Evolutionary conservation across 2,113 vertebrate species (phyloP).

Genomic region (Hippocampus guttulatus): DNA sequence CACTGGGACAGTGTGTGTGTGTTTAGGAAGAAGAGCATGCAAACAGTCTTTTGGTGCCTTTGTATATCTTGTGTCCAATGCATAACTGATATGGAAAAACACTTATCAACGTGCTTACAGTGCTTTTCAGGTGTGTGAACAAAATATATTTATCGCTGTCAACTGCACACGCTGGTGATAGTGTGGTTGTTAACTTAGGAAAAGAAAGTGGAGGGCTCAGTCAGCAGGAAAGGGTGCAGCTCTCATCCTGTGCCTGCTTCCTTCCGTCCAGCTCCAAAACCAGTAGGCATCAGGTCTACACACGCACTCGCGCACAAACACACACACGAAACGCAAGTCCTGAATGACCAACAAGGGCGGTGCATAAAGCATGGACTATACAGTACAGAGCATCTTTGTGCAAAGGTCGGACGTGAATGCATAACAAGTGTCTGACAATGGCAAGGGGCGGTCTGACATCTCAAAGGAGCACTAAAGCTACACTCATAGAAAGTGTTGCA

Average conservation of each 20-base stretch:
- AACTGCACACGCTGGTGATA: neutral
- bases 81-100: neutral
- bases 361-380: too few relatives aligned
- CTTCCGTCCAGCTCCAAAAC: constrained; percentile 67
- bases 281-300: constrained; percentile 14
- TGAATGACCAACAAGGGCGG: too few relatives aligned
- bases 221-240: constrained; percentile 70
- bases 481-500: too few relatives aligned
- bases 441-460: too few relatives aligned
- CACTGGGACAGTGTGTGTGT: neutral
- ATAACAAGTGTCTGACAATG: too few relatives aligned
- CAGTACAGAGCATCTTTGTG: too few relatives aligned
- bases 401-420: too few relatives aligned
- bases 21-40: neutral
- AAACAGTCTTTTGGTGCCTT: neutral
- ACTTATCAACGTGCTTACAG: neutral
- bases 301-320: constrained; percentile 8
- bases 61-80: neutral
- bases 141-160: neutral
- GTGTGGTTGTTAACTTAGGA: constrained; percentile 6
- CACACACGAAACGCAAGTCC: too few relatives aligned
- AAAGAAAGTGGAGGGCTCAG: constrained; percentile 43
- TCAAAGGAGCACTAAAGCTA: too few relatives aligned
- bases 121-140: too few relatives aligned
- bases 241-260: constrained; percentile 66